Conservation (phyloP, 1,140 invertebrate species). For the Coelopa frigida region DNA sequence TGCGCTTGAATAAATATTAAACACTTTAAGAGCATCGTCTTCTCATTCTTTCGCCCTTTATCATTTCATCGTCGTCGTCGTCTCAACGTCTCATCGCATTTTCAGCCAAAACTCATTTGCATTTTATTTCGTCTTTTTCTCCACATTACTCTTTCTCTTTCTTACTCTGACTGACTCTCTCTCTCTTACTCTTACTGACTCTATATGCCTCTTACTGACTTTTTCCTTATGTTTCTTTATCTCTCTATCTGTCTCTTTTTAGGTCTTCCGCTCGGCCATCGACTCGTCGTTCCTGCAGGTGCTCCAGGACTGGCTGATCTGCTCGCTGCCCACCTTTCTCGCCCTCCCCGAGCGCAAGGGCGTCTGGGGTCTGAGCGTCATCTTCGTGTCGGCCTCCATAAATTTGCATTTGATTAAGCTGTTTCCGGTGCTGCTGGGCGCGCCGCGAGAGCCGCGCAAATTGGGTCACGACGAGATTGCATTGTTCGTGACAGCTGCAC, state of each 20-base stretch:
- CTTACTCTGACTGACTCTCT: not conserved
- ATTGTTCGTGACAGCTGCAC: conserved; percentile 44
- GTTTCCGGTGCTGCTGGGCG: conserved; percentile 54
- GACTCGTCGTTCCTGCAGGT: conserved; percentile 60
- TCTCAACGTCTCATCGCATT: too few relatives aligned
- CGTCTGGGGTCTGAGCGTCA: conserved; percentile 78
- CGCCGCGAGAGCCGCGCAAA: conserved; percentile 20
- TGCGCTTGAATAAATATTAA: too few relatives aligned
- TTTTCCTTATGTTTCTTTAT: conserved; percentile 4
- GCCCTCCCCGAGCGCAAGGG: conserved; percentile 71
- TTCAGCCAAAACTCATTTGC: not conserved
- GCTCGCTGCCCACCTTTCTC: conserved; percentile 80
- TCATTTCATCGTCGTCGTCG: too few relatives aligned
- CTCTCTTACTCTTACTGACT: not conserved
- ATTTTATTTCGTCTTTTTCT: not conserved
- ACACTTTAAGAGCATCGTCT: too few relatives aligned
- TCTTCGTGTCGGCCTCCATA: conserved; percentile 76
- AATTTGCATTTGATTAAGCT: conserved; percentile 66
- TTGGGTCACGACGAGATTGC: conserved; percentile 44
- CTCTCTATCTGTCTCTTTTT: conserved; percentile 7
- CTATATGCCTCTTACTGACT: not conserved
- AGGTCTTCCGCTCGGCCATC: conserved; percentile 69
- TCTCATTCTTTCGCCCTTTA: too few relatives aligned
- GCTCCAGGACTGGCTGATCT: conserved; percentile 81
- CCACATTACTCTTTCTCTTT: not conserved